Conservation (phyloP, 2,113 vertebrate genomes). For the Cyphomyrus discorhynchus region DNA sequence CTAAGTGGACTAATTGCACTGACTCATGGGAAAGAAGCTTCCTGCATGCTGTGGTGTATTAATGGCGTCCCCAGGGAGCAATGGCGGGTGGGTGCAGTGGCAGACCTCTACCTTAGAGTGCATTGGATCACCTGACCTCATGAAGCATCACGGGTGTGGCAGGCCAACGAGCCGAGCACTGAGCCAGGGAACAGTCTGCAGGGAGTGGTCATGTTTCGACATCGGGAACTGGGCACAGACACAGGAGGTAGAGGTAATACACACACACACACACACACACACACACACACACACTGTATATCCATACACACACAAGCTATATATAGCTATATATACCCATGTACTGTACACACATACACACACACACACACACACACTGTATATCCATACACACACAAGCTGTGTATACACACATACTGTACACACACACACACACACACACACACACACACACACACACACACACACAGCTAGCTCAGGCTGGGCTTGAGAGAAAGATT, state of each 20-base stretch:
- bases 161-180: not conserved
- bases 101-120: not conserved
- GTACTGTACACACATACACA: not conserved
- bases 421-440: not conserved
- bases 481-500: not conserved
- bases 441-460: not conserved
- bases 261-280: too few relatives aligned
- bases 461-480: not conserved
- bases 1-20: constrained; percentile 18
- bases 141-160: not conserved
- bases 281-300: too few relatives aligned
- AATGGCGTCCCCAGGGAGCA: not conserved
- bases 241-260: not conserved
- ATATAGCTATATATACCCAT: not conserved
- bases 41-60: constrained; percentile 14
- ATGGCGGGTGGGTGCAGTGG: too few relatives aligned
- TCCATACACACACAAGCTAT: too few relatives aligned
- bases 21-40: constrained; percentile 37
- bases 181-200: not conserved
- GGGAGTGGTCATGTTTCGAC: not conserved
- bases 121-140: not conserved
- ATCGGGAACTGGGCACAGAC: not conserved
- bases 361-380: not conserved
- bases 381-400: not conserved
- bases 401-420: not conserved